These are phyloP conservation scores for Hirundo rustica DNA, from an alignment of 2,797 vertebrate genomes.

Conservation along the genomic window DNA sequence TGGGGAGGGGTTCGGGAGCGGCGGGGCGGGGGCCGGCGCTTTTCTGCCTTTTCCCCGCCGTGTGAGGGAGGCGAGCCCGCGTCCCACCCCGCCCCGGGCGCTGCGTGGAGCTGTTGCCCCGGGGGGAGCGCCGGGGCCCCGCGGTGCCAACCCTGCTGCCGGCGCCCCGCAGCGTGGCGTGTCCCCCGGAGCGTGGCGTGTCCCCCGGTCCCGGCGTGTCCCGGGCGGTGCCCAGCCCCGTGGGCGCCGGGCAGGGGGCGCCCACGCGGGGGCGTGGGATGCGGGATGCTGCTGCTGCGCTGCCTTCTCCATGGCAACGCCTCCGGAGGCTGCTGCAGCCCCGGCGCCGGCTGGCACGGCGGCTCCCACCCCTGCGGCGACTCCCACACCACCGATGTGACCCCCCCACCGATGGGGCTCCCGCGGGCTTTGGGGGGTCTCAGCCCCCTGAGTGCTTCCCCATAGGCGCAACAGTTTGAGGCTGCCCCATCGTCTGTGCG, in stretches of 20 bases:
- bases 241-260: slow-evolving; percentile 8
- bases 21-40: neutral
- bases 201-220: neutral
- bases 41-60: neutral
- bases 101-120: neutral
- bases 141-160: neutral
- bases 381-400: neutral
- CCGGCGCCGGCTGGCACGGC: slow-evolving; percentile 13
- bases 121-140: neutral
- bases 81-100: neutral
- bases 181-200: neutral
- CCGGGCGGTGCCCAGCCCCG: neutral
- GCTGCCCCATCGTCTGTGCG: fast-evolving
- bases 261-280: slow-evolving; percentile 39
- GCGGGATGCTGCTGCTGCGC: slow-evolving; percentile 15
- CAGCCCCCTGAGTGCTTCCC: neutral
- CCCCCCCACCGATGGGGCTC: neutral
- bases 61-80: neutral
- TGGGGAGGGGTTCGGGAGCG: neutral
- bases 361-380: slow-evolving; percentile 2
- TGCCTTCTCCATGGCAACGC: slow-evolving; percentile 60
- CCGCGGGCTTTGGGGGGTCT: neutral
- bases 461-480: neutral
- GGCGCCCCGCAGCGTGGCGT: neutral
- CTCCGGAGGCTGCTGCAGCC: neutral